Evolutionary conservation across 2,797 vertebrate genomes (phyloP).

Genomic region (Bradypodion ventrale): DNA sequence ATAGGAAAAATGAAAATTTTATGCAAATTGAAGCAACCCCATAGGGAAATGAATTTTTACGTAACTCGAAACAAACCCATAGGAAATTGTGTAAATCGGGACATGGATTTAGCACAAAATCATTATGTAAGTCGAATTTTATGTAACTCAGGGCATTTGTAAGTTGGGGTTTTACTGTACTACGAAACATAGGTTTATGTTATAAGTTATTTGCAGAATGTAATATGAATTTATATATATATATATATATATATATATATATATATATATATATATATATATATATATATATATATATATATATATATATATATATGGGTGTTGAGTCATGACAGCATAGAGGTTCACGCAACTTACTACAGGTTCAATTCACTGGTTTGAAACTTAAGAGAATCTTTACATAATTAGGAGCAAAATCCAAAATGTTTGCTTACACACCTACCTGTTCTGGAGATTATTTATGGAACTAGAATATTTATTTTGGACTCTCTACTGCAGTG

Average conservation of each 20-base stretch:
- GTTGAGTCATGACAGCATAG: neutral
- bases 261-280: neutral
- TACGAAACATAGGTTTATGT: neutral
- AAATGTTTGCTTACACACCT: neutral
- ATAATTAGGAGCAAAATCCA: neutral
- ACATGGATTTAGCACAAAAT: no score
- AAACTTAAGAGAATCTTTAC: neutral
- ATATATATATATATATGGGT: neutral
- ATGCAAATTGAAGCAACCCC: no score
- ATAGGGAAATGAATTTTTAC: no score
- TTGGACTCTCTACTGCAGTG: neutral
- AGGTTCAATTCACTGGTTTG: neutral
- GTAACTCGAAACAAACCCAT: no score
- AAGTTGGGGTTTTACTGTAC: neutral
- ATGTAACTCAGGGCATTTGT: no score
- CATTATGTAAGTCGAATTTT: no score
- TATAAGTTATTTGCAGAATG: neutral
- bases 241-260: neutral
- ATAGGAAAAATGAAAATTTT: no score
- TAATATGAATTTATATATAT: neutral
- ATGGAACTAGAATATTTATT: neutral
- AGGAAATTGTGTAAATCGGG: no score
- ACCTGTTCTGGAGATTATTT: neutral
- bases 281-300: no score
- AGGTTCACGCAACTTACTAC: no score